These are phyloP conservation scores for Drosophila cracens DNA, from an alignment of 2,888 invertebrate species.

Conservation along the genomic window DNA sequence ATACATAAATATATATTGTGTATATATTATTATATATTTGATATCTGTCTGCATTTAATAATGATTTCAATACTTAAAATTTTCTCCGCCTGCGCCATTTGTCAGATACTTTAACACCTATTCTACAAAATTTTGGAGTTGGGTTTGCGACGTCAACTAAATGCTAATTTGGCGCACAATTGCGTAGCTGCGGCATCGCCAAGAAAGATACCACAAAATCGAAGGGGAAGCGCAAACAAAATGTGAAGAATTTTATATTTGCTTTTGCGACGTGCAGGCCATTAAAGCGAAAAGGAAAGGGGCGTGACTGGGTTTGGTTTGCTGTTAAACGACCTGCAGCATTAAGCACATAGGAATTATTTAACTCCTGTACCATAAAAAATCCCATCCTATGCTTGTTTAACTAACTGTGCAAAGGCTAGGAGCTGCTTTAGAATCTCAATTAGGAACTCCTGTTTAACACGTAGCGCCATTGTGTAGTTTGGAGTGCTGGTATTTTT, in stretches of 20 bases:
- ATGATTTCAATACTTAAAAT: slow-evolving; percentile 6
- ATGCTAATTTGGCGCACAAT: slow-evolving; percentile 28
- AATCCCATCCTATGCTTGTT: slow-evolving; percentile 39
- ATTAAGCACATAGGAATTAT: slow-evolving; percentile 65
- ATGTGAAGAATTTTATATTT: slow-evolving; percentile 58
- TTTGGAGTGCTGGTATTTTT: slow-evolving; percentile 8
- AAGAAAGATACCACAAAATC: not conserved
- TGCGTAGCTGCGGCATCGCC: slow-evolving; percentile 32
- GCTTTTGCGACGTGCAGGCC: slow-evolving; percentile 59
- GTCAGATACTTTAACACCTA: slow-evolving; percentile 13
- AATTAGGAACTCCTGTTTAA: slow-evolving; percentile 56
- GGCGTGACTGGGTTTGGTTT: slow-evolving; percentile 59
- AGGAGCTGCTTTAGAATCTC: slow-evolving; percentile 58
- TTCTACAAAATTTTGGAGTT: slow-evolving; percentile 16
- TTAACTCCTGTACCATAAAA: not conserved
- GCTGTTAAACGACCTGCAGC: slow-evolving; percentile 52
- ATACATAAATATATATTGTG: not conserved
- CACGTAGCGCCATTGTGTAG: slow-evolving; percentile 35
- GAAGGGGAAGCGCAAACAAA: slow-evolving; percentile 6
- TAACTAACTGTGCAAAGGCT: slow-evolving; percentile 72
- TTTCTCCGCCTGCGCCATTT: not conserved
- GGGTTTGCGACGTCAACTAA: slow-evolving; percentile 17
- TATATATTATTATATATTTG: not conserved
- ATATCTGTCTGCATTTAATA: not conserved
- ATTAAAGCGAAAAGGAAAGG: slow-evolving; percentile 26